Percentiles rank a stretch among this genome's conserved stretches.
phyloP scores from a whole-genome alignment of 2,797 vertebrate species.

The Chloroceryle amazona region DNA sequence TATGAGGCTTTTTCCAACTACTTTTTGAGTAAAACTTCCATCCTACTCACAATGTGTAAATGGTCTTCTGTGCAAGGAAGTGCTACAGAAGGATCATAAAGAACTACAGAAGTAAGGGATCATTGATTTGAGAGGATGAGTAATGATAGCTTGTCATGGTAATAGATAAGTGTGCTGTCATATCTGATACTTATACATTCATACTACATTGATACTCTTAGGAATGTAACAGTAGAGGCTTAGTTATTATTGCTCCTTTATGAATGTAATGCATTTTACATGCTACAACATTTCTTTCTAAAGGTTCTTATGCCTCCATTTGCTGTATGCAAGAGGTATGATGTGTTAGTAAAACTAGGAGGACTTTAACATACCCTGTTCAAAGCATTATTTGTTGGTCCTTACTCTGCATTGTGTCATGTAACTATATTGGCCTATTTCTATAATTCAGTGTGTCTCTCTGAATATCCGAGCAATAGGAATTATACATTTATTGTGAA shows the following conservation, averaged over 20 bases:
- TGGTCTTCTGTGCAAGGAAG: neutral
- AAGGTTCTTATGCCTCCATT: neutral
- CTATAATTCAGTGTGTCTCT: accelerated
- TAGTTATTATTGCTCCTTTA: neutral
- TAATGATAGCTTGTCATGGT: neutral
- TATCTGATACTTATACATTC: neutral
- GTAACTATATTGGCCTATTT: neutral
- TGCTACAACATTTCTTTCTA: neutral
- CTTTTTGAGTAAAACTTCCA: neutral
- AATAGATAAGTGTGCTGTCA: neutral
- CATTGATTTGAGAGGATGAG: neutral
- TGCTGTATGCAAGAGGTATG: neutral
- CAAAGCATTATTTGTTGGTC: neutral
- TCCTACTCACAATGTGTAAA: neutral
- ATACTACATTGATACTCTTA: neutral
- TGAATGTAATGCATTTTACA: neutral
- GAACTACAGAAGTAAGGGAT: neutral
- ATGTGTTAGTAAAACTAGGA: neutral
- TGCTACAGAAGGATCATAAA: neutral
- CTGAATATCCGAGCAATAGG: neutral
- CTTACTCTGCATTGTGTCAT: neutral
- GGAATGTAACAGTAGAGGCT: neutral
- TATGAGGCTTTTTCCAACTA: neutral
- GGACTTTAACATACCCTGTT: neutral
- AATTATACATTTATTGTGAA: neutral